Evolutionary conservation across 2,888 invertebrate species (phyloP), one percentile per base, ranked within the genome.

Genomic region (Oscheius onirici): DNA sequence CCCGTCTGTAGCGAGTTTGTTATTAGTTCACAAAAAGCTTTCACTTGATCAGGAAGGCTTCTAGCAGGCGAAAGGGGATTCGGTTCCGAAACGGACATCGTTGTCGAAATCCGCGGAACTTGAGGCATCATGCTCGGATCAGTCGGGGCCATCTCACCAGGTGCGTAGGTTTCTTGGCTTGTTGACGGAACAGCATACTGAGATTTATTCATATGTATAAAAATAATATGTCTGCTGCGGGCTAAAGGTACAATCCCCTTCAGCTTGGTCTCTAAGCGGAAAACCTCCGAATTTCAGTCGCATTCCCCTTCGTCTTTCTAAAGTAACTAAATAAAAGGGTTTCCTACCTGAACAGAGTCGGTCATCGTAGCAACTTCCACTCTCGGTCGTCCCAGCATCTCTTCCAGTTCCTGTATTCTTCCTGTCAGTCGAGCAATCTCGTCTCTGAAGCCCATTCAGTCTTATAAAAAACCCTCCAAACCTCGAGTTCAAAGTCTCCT

Each of bases 401-500:
- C 66, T 43, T 82, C 82, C 2, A 81, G 54, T 24, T 74, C 77
- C 17, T 72, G 41, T 15, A 80, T 69, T 41, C 75, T 74, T 0
- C 71, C 72, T 44, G 78, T 79, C 13, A 82, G 68, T 17, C 75
- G 73, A 8, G 74, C 73, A 15, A 74, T 72, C 68, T 85, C 84
- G 10, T 84, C 81, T 63, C 84, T 84, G 58, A 58, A 80, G 71
- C 22, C 44, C 10, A n/a, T 34, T 28, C 24, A 22, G 22, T 26
- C 24, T 8, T 61, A 6, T 28, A n/a, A 49, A 44, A 46, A n/a
- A n/a, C n/a, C n/a, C 10, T 49, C 28, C 52, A 24, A 5, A 81
- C 81, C 84, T 79, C 3, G 84, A 81, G 44, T 80, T 77, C 71
- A 85, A 79, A 2, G 84, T 84, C 55, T 86, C 86, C 52, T 85